Conservation (phyloP, 2,113 vertebrate genomes). For the Psettodes erumei region DNA sequence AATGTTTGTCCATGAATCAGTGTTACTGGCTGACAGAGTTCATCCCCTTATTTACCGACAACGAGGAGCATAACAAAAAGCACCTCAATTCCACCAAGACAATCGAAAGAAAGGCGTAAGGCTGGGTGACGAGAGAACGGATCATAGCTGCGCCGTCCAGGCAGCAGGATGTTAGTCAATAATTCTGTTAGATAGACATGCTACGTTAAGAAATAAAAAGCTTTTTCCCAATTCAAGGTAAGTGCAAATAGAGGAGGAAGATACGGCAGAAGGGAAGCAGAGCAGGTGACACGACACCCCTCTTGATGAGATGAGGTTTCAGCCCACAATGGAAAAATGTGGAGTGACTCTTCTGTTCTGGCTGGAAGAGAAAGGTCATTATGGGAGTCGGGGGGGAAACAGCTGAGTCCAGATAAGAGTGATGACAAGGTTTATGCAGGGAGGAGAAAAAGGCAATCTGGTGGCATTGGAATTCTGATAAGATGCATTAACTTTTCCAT, state of each 20-base stretch:
- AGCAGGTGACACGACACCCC: conserved; percentile 42
- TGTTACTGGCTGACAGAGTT: background rate
- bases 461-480: conserved; percentile 9
- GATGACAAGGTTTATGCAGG: conserved; percentile 53
- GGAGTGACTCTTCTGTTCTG: conserved; percentile 54
- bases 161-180: conserved; percentile 8
- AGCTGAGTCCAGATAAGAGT: conserved; percentile 56
- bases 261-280: conserved; percentile 16
- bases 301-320: conserved; percentile 56
- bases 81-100: background rate
- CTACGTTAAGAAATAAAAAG: conserved; percentile 24
- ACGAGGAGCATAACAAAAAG: background rate
- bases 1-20: background rate
- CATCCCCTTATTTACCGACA: background rate
- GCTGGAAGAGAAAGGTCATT: conserved; percentile 62
- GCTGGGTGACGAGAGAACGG: background rate
- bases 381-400: conserved; percentile 46
- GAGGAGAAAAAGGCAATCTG: conserved; percentile 5
- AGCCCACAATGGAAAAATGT: conserved; percentile 42
- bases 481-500: background rate
- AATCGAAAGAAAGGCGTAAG: background rate
- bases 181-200: background rate
- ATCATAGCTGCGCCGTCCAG: background rate
- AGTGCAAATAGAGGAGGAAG: conserved; percentile 15
- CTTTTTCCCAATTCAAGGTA: background rate